A percentile compares a stretch with the other conserved stretches of the same genome.
Conservation (phyloP, 1,140 invertebrate genomes). For the Apis florea region DNA sequence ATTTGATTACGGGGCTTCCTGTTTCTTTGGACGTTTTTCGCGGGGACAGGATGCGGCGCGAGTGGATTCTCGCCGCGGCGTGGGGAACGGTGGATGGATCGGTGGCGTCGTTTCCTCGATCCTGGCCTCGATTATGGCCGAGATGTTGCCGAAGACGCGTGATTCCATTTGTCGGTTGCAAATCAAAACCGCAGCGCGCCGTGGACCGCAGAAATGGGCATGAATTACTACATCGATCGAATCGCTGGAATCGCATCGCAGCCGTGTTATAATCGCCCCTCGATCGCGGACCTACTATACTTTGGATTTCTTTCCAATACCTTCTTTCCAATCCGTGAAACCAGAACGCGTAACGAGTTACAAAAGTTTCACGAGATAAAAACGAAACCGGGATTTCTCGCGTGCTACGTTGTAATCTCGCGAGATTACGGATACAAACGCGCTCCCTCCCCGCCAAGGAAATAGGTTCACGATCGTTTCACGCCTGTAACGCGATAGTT, state of each 20-base stretch:
- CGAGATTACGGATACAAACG: slow-evolving; percentile 9
- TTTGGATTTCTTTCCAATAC: not conserved
- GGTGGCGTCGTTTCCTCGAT: slow-evolving; percentile 12
- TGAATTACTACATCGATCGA: slow-evolving; percentile 61
- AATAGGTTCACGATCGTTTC: no score
- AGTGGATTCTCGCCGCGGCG: slow-evolving; percentile 10
- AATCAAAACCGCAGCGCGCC: slow-evolving; percentile 65
- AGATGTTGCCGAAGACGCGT: slow-evolving; percentile 49
- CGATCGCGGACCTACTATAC: not conserved
- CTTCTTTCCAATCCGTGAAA: not conserved
- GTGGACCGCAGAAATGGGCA: slow-evolving; percentile 61
- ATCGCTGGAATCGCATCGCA: slow-evolving; percentile 30
- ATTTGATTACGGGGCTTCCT: slow-evolving; percentile 65
- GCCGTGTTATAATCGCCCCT: slow-evolving; percentile 54
- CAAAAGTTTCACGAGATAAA: not conserved
- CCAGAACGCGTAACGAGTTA: not conserved
- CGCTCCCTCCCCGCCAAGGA: no score
- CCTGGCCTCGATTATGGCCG: slow-evolving; percentile 50
- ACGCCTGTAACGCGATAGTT: no score
- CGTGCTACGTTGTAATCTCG: slow-evolving; percentile 19
- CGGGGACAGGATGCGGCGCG: slow-evolving; percentile 38
- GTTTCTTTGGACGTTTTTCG: slow-evolving; percentile 46
- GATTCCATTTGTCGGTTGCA: slow-evolving; percentile 67
- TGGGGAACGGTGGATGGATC: slow-evolving; percentile 21
- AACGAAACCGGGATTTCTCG: not conserved